Evolutionary conservation across 1,140 invertebrate genomes (phyloP), one percentile per base, ranked within the genome.

Genomic region (Oryctes rhinoceros): DNA sequence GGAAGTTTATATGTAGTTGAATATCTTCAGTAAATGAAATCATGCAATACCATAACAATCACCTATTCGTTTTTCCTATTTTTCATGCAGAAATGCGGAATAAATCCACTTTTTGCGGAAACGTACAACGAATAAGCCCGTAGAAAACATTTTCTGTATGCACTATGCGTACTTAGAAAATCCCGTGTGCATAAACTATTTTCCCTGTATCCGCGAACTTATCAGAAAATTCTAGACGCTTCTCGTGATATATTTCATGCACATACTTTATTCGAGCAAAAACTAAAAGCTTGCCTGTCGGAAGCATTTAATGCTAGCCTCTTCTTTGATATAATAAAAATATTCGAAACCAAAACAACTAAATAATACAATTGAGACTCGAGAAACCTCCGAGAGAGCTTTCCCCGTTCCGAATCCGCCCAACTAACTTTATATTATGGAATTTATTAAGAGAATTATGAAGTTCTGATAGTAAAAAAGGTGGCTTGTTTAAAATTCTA

Each of bases 311-410:
- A 71, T 71, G 37, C 65, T 24, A 30, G 65, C 15, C 5, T 71
- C 18, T 71, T 71, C 65, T 71, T 71, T 71, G 65, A 71, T 71
- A 71, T 71, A 71, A 71, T 71, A 71, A 71, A 71, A 71, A 71
- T 71, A 71, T 71, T 71, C 65, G 30, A 35, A 71, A 71, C 65
- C 35, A 71, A 71, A 71, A 71, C 24, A 37, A 71, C 65, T 20
- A 71, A 62, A 62, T 62, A 62, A 30, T 71, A 9, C 65, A 30
- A 3, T 20, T 3, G 53, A 62, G 53, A 44, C 39, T 62, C 20
- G 13, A 30, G 65, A 71, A 71, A 71, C 20, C 65, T 15, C 9
- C 65, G 20, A 37, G 13, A 59, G 15, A 18, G 15, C 3, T 13
- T 71, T 35, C 53, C 5, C 15, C 53, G 15, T 20, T 62, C 20